Evolutionary conservation across 2,113 vertebrate species (phyloP).

Genomic region (Gobius niger): DNA sequence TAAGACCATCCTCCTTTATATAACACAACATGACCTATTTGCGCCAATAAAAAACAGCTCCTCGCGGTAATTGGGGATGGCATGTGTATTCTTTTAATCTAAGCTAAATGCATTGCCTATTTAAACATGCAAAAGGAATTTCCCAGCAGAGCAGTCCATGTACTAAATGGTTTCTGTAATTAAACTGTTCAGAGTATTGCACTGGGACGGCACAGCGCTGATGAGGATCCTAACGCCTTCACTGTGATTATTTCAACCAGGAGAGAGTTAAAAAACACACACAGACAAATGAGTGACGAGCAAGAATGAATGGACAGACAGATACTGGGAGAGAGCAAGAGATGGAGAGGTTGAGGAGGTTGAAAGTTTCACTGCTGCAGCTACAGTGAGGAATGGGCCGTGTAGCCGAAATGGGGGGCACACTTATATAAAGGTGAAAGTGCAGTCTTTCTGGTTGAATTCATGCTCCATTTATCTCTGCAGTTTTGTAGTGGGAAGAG

Average conservation of each 20-base stretch:
- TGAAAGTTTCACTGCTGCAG: no score
- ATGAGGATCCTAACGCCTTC: constrained; percentile 53
- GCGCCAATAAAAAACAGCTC: not conserved
- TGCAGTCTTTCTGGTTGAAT: not conserved
- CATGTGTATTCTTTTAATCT: not conserved
- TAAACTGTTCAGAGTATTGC: constrained; percentile 51
- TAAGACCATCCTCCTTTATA: not conserved
- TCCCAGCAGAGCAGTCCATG: constrained; percentile 44
- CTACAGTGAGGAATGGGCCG: no score
- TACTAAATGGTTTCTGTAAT: constrained; percentile 62
- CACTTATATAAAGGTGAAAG: no score
- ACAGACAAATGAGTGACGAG: not conserved
- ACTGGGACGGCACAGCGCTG: constrained; percentile 47
- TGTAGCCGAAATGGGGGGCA: no score
- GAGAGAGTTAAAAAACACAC: not conserved
- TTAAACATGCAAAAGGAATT: constrained; percentile 44
- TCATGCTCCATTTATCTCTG: no score
- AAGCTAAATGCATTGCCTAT: constrained; percentile 37
- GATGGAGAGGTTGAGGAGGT: not conserved
- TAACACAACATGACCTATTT: not conserved
- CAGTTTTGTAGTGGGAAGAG: constrained; percentile 30
- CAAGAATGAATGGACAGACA: not conserved
- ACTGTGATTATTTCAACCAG: constrained; percentile 58
- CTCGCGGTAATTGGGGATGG: not conserved
- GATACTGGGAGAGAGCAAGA: not conserved